Evolutionary conservation across 2,797 vertebrate species (phyloP), one percentile per base, ranked within the genome.

Genomic region (Schizothorax lantsangensis): DNA sequence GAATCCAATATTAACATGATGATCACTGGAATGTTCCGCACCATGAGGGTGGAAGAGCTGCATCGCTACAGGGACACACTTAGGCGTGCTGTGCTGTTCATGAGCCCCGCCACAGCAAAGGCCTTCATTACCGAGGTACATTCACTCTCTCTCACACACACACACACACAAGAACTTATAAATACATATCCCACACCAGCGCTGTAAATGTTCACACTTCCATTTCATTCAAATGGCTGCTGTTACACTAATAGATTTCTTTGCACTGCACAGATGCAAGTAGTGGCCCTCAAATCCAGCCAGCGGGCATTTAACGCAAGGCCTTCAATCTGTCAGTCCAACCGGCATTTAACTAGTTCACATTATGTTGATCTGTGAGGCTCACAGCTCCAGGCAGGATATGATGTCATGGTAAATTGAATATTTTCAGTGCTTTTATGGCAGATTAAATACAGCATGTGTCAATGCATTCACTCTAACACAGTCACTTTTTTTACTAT

Each of bases 1-100:
- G 98, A 99, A 94, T 97, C 97, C 89, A 99, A 99, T 91, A 98
- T 99, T 93, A 99, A 99, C 93, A 98, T 97, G 94, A 99, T 99
- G 98, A 99, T 99, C 95, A 98, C 97, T 0, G 96, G 97, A 68
- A 96, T 99, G 92, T 99, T 99, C 92, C 95, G 97, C 84, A 97
- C 97, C 26, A 96, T 99, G 97, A 94, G 98, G 11, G 97, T 98
- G 92, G 98, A 99, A 89, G 98, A 99, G 92, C 93, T 99, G 89
- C 99, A 99, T 91, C 97, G 98, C 87, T 99, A 99, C 92, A 93
- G 98, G 87, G 98, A 99, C 84, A 99, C 98, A 4, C 95, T 99
- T 73, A 95, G 98, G 78, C 92, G 98, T 84, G 98, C 98, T 0
- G 96, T 99, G 88, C 96, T 99, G 68, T 96, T 99, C 88, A 99